A percentile compares a stretch with the other conserved stretches of the same genome.
Conservation (phyloP, 64 coral and sea anemone species). For the Montipora foliosa region DNA sequence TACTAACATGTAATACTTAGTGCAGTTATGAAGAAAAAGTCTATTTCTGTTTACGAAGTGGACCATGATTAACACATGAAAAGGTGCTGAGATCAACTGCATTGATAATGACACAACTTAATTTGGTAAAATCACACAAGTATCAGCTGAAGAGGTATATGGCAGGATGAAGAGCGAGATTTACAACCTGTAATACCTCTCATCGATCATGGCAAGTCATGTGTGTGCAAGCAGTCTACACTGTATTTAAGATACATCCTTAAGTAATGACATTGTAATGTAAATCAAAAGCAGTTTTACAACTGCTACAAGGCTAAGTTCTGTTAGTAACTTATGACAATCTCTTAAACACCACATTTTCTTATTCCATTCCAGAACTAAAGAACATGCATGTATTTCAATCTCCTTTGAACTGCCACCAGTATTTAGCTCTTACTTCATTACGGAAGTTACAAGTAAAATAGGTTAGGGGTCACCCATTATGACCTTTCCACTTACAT, state of each 20-base stretch:
- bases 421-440: too few relatives aligned
- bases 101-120: background rate
- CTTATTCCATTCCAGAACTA: background rate
- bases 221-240: background rate
- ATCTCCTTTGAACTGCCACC: too few relatives aligned
- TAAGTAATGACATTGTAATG: too few relatives aligned
- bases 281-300: too few relatives aligned
- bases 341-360: background rate
- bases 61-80: background rate
- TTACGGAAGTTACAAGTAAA: too few relatives aligned
- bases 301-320: too few relatives aligned
- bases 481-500: too few relatives aligned
- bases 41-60: background rate
- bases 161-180: too few relatives aligned
- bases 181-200: background rate
- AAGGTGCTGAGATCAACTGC: background rate
- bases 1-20: too few relatives aligned
- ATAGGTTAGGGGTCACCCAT: too few relatives aligned
- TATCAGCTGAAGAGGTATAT: background rate
- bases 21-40: background rate
- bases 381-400: too few relatives aligned
- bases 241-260: background rate
- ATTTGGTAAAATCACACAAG: background rate
- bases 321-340: too few relatives aligned
- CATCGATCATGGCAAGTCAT: background rate